phyloP scores from a whole-genome alignment of 2,113 vertebrate species.

The Oxyura jamaicensis region DNA sequence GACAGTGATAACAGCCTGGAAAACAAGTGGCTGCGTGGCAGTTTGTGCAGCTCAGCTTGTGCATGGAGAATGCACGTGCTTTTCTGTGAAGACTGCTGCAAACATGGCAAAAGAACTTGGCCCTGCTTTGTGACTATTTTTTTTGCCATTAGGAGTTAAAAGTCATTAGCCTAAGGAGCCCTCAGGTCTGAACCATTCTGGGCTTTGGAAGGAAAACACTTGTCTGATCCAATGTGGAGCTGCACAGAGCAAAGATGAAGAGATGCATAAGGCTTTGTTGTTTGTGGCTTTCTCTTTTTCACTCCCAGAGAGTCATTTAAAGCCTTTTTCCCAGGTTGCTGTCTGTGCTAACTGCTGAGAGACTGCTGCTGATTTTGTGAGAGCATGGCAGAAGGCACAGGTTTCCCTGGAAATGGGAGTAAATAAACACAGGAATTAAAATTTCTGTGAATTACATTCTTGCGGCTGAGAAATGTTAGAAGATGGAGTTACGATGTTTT shows the following conservation, averaged over 20 bases:
- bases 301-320: background rate
- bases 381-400: background rate
- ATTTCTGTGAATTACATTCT: background rate
- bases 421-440: background rate
- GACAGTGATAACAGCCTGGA: background rate
- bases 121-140: rapidly evolving
- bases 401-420: background rate
- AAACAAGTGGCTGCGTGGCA: rapidly evolving
- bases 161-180: background rate
- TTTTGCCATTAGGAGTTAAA: too few relatives aligned
- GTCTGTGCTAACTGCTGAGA: background rate
- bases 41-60: background rate
- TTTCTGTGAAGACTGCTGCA: too few relatives aligned
- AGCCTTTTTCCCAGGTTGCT: background rate
- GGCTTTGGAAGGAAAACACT: background rate
- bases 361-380: background rate
- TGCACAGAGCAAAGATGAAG: background rate
- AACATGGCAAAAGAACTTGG: background rate
- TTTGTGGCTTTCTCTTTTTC: background rate
- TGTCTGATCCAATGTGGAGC: background rate
- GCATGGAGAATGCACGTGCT: rapidly evolving
- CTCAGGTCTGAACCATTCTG: rapidly evolving
- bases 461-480: background rate
- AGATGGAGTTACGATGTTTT: background rate
- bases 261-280: rapidly evolving